Evolutionary conservation across 2,888 invertebrate species (phyloP).

Genomic region (Abrostola tripartita): DNA sequence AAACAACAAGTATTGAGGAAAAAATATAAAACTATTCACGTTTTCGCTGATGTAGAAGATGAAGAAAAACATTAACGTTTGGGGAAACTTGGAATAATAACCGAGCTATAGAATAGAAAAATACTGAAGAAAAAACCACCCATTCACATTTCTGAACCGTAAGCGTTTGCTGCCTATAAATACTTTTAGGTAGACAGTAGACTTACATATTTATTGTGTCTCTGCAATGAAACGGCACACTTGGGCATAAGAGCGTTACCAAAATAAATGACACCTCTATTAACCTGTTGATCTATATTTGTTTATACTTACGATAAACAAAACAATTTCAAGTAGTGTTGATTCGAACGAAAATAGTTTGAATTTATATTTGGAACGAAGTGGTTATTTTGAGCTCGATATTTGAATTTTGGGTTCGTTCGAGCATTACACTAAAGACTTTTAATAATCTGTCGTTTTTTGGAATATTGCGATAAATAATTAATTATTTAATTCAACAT

Average conservation of each 20-base stretch:
- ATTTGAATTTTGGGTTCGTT: conserved; percentile 8
- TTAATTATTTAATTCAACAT: too few relatives aligned
- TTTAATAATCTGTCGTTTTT: too few relatives aligned
- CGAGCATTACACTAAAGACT: not conserved
- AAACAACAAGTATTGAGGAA: too few relatives aligned
- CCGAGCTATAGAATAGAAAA: not conserved
- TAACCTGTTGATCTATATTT: conserved; percentile 41
- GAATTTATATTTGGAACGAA: conserved; percentile 13
- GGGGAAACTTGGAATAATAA: not conserved
- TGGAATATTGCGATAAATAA: too few relatives aligned
- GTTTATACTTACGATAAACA: conserved; percentile 28
- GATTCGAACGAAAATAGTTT: conserved; percentile 15
- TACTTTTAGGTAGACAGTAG: not conserved
- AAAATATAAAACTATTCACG: too few relatives aligned
- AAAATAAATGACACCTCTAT: conserved; percentile 38
- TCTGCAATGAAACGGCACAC: conserved; percentile 19
- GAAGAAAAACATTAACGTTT: not conserved
- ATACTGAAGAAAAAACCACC: not conserved
- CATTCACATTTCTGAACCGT: not conserved
- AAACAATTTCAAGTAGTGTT: conserved; percentile 37
- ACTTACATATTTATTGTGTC: conserved; percentile 15
- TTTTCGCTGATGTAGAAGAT: too few relatives aligned
- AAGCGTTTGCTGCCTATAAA: not conserved
- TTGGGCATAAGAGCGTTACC: conserved; percentile 21
- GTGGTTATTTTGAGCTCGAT: conserved; percentile 10